Percentiles rank a stretch among this genome's conserved stretches.
phyloP scores from a whole-genome alignment of 1,140 invertebrate genomes.

The Trichogramma pretiosum region DNA sequence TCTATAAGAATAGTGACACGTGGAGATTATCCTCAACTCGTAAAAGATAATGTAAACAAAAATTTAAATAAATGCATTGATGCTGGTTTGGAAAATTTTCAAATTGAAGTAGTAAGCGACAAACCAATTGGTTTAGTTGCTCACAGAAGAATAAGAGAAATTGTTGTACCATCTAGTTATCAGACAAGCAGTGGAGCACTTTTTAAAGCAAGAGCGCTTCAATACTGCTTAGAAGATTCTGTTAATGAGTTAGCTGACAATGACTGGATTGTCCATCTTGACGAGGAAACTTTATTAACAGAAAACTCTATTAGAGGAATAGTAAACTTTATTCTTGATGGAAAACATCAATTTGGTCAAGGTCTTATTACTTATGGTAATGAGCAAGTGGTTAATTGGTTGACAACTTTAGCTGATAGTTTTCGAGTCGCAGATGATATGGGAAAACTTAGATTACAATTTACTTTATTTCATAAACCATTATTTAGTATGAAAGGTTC shows the following conservation, averaged over 20 bases:
- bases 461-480: slow-evolving; percentile 88
- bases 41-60: slow-evolving; percentile 76
- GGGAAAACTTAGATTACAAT: slow-evolving; percentile 90
- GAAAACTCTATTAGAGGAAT: slow-evolving; percentile 86
- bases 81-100: slow-evolving; percentile 89
- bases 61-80: slow-evolving; percentile 86
- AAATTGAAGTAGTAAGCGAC: slow-evolving; percentile 95
- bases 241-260: slow-evolving; percentile 79
- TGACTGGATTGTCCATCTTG: slow-evolving; percentile 96
- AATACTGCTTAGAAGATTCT: slow-evolving; percentile 89
- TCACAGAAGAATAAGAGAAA: slow-evolving; percentile 67
- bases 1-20: slow-evolving; percentile 92
- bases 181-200: slow-evolving; percentile 81
- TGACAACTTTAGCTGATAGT: slow-evolving; percentile 92
- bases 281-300: slow-evolving; percentile 94
- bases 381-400: slow-evolving; percentile 92
- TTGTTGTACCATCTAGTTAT: slow-evolving; percentile 80
- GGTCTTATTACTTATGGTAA: slow-evolving; percentile 97
- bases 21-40: slow-evolving; percentile 88
- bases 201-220: slow-evolving; percentile 91
- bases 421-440: slow-evolving; percentile 95
- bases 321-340: slow-evolving; percentile 91
- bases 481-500: slow-evolving; percentile 97
- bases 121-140: slow-evolving; percentile 68
- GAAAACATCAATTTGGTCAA: slow-evolving; percentile 93